Conservation (phyloP, 64 coral and sea anemone species). For the Exaiptasia diaphana region DNA sequence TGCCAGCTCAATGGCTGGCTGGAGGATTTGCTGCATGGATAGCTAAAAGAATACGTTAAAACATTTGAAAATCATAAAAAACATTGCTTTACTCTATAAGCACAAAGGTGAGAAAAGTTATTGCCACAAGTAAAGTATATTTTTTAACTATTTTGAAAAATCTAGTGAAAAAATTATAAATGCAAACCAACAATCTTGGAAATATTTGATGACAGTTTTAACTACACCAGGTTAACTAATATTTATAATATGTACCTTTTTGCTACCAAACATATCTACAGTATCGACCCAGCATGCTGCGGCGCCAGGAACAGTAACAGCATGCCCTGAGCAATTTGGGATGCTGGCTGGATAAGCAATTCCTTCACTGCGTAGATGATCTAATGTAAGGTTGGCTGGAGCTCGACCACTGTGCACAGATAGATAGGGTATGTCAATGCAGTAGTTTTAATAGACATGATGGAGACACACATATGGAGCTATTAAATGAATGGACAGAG, state of each 20-base stretch:
- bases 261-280: conserved; percentile 84
- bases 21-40: conserved; percentile 64
- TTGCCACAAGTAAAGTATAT: too few species aligned
- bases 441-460: too few species aligned
- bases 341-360: conserved; percentile 15
- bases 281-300: conserved; percentile 93
- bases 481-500: too few species aligned
- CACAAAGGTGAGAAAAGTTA: too few species aligned
- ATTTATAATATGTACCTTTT: too few species aligned
- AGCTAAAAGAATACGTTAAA: conserved; percentile 51
- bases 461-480: too few species aligned
- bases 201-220: too few species aligned
- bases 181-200: too few species aligned
- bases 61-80: background rate
- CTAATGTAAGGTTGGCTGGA: conserved; percentile 50
- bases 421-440: background rate
- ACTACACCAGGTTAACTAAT: too few species aligned
- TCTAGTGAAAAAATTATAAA: too few species aligned
- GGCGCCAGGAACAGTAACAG: conserved; percentile 91
- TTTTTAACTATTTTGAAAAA: too few species aligned
- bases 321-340: conserved; percentile 54
- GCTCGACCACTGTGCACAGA: conserved; percentile 68
- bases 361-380: conserved; percentile 47
- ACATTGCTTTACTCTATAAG: too few species aligned
- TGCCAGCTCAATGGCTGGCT: conserved; percentile 76